phyloP scores from a whole-genome alignment of 2,888 invertebrate genomes.

The Chymomyza procnemis region DNA sequence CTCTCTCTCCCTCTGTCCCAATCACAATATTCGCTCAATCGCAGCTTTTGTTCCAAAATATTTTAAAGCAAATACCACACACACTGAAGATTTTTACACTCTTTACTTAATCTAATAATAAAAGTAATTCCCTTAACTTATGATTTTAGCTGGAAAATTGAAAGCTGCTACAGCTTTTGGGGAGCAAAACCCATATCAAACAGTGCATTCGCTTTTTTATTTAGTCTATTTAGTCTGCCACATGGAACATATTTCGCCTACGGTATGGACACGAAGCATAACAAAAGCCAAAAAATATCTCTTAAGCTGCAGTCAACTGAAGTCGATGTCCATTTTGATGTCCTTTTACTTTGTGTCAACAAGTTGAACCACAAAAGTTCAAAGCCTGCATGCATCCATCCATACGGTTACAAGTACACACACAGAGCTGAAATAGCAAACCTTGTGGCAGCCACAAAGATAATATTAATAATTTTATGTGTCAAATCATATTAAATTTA shows the following conservation, averaged over 20 bases:
- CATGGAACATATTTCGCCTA: not conserved
- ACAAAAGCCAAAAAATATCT: not conserved
- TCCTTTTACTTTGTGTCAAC: constrained; percentile 7
- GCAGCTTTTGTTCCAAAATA: no score
- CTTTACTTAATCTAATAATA: not conserved
- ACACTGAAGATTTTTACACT: not conserved
- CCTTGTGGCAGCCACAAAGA: constrained; percentile 42
- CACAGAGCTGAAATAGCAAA: not conserved
- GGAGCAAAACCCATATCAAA: constrained; percentile 24
- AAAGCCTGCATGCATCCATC: constrained; percentile 10
- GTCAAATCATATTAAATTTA: constrained; percentile 63
- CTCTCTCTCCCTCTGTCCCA: no score
- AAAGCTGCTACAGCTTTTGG: not conserved
- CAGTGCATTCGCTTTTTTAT: constrained; percentile 32
- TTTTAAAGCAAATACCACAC: not conserved
- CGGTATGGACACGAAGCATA: not conserved
- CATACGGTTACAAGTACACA: not conserved
- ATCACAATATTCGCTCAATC: no score
- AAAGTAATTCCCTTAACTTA: not conserved
- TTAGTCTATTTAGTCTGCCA: not conserved
- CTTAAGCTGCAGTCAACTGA: constrained; percentile 40
- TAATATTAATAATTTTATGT: constrained; percentile 68
- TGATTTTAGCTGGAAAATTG: not conserved
- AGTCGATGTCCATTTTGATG: constrained; percentile 24
- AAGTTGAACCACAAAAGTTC: constrained; percentile 31